phyloP scores from a whole-genome alignment of 2,113 vertebrate genomes.

The Thamnaconus septentrionalis region DNA sequence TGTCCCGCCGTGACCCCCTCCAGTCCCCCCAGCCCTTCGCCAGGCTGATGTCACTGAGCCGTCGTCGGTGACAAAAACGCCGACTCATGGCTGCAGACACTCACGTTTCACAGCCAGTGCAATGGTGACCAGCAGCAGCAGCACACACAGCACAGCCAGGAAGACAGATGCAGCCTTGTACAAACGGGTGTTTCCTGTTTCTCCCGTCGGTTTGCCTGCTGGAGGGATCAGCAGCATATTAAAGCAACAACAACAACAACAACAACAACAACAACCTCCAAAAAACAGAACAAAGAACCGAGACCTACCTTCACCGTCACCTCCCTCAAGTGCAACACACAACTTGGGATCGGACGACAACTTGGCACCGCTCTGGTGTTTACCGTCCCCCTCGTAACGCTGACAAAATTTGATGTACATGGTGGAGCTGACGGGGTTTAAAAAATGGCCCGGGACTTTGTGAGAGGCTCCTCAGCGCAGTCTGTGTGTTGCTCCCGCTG shows the following conservation, averaged over 20 bases:
- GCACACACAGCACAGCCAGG: constrained; percentile 51
- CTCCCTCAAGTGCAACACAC: constrained; percentile 39
- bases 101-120: constrained; percentile 61
- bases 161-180: constrained; percentile 45
- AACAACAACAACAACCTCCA: no score
- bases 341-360: constrained; percentile 18
- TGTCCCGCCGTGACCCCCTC: no score
- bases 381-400: constrained; percentile 37
- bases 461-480: constrained; percentile 3
- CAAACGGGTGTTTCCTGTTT: constrained; percentile 8
- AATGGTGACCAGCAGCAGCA: constrained; percentile 56
- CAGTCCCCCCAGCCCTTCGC: no score
- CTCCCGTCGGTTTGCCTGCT: constrained; percentile 17
- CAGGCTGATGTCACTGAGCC: no score
- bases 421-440: neutral
- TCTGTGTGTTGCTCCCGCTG: constrained; percentile 15
- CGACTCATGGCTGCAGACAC: constrained; percentile 36
- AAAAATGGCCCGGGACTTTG: constrained; percentile 9
- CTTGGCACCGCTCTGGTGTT: constrained; percentile 26
- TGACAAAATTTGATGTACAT: constrained; percentile 73
- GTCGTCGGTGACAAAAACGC: no score
- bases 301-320: constrained; percentile 31
- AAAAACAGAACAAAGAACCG: no score
- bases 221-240: constrained; percentile 3
- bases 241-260: neutral